A percentile compares a stretch with the other conserved stretches of the same genome.
Conservation (phyloP, 2,113 vertebrate species). For the Bombycilla garrulus region DNA sequence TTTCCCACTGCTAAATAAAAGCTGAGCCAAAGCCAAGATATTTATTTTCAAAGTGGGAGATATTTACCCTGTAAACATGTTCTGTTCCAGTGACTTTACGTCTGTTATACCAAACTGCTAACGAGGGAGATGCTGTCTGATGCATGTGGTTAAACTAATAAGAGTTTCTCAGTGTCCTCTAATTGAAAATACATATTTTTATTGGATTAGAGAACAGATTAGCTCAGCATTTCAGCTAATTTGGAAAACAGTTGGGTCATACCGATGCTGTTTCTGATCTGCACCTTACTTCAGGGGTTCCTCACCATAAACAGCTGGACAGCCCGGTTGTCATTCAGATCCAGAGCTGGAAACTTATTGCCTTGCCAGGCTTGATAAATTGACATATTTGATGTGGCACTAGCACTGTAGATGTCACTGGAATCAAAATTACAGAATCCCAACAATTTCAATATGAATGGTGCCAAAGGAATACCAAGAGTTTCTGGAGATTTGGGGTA, state of each 20-base stretch:
- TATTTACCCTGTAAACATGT: slow-evolving; percentile 63
- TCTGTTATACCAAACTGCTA: slow-evolving; percentile 25
- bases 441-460: not conserved
- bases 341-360: not conserved
- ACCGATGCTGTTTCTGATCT: not conserved
- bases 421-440: not conserved
- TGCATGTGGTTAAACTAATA: slow-evolving; percentile 39
- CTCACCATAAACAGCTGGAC: not conserved
- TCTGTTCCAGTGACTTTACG: slow-evolving; percentile 58
- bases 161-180: not conserved
- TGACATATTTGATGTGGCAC: not conserved
- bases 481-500: not conserved
- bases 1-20: slow-evolving; percentile 61
- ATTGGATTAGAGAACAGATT: not conserved
- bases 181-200: not conserved
- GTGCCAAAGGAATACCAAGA: not conserved
- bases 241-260: not conserved
- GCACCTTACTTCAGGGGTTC: not conserved
- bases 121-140: not conserved
- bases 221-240: slow-evolving; percentile 1
- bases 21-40: slow-evolving; percentile 54
- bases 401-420: not conserved
- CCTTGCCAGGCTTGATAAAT: not conserved
- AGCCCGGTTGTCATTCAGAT: not conserved
- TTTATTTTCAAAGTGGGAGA: slow-evolving; percentile 65